Percentiles rank a stretch among this genome's conserved stretches.
phyloP scores from a whole-genome alignment of 2,888 invertebrate genomes.

The Spisula subtruncata region DNA sequence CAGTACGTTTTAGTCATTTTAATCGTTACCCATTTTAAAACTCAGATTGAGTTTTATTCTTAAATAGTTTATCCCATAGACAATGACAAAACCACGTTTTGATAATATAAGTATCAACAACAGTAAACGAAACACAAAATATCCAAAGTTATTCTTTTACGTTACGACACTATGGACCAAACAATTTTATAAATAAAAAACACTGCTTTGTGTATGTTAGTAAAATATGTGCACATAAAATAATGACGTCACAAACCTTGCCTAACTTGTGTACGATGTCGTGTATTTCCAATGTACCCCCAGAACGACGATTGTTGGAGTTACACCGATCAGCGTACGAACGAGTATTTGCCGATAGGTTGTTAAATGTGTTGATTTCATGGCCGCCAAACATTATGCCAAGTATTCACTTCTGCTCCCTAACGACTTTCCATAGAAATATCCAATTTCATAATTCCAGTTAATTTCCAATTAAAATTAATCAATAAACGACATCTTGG shows the following conservation, averaged over 20 bases:
- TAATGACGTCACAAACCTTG: slow-evolving; percentile 38
- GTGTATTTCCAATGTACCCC: slow-evolving; percentile 25
- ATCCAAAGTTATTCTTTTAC: too few relatives aligned
- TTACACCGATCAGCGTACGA: not conserved
- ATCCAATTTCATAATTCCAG: slow-evolving; percentile 3
- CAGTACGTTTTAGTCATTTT: too few relatives aligned
- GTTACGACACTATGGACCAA: too few relatives aligned
- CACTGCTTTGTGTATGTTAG: not conserved
- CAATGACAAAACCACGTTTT: too few relatives aligned
- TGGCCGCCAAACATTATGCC: slow-evolving; percentile 64
- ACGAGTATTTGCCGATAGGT: slow-evolving; percentile 34
- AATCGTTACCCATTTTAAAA: too few relatives aligned
- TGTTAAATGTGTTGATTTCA: slow-evolving; percentile 68
- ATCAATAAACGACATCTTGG: not conserved
- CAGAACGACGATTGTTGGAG: not conserved
- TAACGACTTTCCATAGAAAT: slow-evolving; percentile 21
- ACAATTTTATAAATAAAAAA: too few relatives aligned
- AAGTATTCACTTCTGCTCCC: not conserved
- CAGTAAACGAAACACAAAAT: too few relatives aligned
- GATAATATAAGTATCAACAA: too few relatives aligned
- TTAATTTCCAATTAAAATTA: not conserved
- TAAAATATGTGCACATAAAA: slow-evolving; percentile 15
- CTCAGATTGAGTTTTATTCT: too few relatives aligned
- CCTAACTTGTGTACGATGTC: slow-evolving; percentile 39
- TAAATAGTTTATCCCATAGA: too few relatives aligned